Percentiles rank a stretch among this genome's conserved stretches.
These are phyloP conservation scores for Uria aalge DNA, from an alignment of 2,113 vertebrate species.

Conservation along the genomic window DNA sequence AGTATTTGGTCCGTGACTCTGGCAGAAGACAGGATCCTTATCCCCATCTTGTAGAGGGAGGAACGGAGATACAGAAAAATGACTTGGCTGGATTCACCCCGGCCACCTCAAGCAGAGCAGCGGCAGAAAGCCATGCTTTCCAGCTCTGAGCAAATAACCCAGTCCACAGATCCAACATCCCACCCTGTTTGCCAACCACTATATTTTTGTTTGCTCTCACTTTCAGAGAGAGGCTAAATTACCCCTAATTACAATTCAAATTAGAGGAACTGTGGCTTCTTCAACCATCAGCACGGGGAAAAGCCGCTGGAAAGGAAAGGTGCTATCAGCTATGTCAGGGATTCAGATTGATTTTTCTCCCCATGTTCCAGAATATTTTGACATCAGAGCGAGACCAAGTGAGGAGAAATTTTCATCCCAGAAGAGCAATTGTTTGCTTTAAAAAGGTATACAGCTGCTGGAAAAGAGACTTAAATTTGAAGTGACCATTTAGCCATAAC, in stretches of 20 bases:
- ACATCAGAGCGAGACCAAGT: not conserved
- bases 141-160: not conserved
- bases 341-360: not conserved
- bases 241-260: not conserved
- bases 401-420: not conserved
- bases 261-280: not conserved
- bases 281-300: not conserved
- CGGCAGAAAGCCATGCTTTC: not conserved
- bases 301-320: not conserved
- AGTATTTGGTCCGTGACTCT: not conserved
- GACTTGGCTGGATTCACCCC: not conserved
- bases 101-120: not conserved
- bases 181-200: not conserved
- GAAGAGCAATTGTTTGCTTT: not conserved
- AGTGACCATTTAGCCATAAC: conserved; percentile 21
- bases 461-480: not conserved
- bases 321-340: not conserved
- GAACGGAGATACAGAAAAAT: not conserved
- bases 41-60: accelerated
- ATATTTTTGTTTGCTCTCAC: not conserved
- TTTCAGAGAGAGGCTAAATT: not conserved
- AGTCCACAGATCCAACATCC: not conserved
- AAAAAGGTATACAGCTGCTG: not conserved
- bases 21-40: not conserved
- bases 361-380: not conserved